phyloP scores from a whole-genome alignment of 2,888 invertebrate genomes.

The Macropis europaea region DNA sequence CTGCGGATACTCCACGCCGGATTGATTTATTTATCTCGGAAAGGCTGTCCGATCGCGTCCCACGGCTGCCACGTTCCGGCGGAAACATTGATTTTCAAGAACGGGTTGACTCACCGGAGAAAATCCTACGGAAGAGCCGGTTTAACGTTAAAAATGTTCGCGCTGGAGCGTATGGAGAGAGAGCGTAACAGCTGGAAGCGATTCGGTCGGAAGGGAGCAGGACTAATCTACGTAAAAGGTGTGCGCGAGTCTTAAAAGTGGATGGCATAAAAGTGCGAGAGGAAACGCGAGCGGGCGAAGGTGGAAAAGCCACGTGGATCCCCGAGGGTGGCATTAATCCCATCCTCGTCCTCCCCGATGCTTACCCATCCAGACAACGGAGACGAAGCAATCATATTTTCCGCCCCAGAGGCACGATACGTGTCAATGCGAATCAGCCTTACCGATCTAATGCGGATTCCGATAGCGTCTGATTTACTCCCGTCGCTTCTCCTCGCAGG shows the following conservation, averaged over 20 bases:
- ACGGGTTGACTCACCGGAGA: not conserved
- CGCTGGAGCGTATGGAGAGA: too few species aligned
- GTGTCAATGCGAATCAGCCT: conserved; percentile 79
- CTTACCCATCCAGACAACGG: conserved; percentile 71
- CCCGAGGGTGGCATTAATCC: conserved; percentile 79
- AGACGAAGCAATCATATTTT: conserved; percentile 79
- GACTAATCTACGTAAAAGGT: conserved; percentile 58
- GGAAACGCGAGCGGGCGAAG: conserved; percentile 31
- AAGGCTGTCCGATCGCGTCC: not conserved
- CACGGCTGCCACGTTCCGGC: not conserved
- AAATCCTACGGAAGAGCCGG: not conserved
- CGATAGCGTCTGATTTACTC: conserved; percentile 78
- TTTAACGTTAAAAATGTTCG: too few species aligned
- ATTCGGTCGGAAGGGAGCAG: conserved; percentile 13
- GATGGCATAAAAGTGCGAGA: conserved; percentile 49
- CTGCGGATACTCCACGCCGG: conserved; percentile 11
- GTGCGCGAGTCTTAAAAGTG: conserved; percentile 51
- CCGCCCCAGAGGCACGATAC: conserved; percentile 79
- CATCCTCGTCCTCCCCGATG: conserved; percentile 59
- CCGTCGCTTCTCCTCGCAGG: conserved; percentile 27
- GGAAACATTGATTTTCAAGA: not conserved
- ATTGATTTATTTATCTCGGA: conserved; percentile 45
- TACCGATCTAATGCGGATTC: conserved; percentile 78
- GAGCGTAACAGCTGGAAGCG: conserved; percentile 2
- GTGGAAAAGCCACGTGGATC: conserved; percentile 68